These are phyloP conservation scores for Schizopygopsis malacanthus DNA, from an alignment of 2,797 vertebrate species.

Conservation along the genomic window DNA sequence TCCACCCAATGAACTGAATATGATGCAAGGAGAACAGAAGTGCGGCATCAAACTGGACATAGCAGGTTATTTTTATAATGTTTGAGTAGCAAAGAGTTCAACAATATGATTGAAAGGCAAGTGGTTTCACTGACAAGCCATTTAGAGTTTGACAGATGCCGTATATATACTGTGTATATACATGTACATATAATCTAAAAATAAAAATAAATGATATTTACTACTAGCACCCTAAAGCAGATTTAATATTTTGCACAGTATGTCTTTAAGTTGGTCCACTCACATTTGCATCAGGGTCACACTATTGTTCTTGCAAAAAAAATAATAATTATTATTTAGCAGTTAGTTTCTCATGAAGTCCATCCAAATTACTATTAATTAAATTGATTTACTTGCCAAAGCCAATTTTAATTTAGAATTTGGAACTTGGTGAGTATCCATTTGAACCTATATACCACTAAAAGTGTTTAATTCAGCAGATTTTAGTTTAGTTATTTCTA, in stretches of 20 bases:
- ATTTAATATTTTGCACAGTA: background rate
- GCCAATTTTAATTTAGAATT: background rate
- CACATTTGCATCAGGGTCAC: background rate
- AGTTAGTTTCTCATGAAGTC: background rate
- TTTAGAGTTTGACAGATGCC: background rate
- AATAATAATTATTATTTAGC: too few relatives aligned
- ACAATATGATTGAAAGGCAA: background rate
- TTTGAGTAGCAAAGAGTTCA: background rate
- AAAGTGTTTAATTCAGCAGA: background rate
- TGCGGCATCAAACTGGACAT: background rate
- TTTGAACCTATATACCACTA: background rate
- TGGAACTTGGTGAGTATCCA: background rate
- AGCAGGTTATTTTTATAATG: slow-evolving; percentile 13
- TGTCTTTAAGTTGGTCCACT: background rate
- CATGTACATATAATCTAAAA: background rate
- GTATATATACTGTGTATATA: background rate
- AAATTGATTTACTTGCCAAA: background rate
- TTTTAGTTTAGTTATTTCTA: background rate
- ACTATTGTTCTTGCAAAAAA: too few relatives aligned
- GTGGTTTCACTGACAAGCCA: too few relatives aligned
- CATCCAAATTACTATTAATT: background rate
- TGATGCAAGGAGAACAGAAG: slow-evolving; percentile 25
- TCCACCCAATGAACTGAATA: slow-evolving; percentile 31
- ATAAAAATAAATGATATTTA: background rate
- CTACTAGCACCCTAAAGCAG: background rate